A percentile compares a stretch with the other conserved stretches of the same genome.
Conservation (phyloP, 2,113 vertebrate genomes). For the Charina bottae region DNA sequence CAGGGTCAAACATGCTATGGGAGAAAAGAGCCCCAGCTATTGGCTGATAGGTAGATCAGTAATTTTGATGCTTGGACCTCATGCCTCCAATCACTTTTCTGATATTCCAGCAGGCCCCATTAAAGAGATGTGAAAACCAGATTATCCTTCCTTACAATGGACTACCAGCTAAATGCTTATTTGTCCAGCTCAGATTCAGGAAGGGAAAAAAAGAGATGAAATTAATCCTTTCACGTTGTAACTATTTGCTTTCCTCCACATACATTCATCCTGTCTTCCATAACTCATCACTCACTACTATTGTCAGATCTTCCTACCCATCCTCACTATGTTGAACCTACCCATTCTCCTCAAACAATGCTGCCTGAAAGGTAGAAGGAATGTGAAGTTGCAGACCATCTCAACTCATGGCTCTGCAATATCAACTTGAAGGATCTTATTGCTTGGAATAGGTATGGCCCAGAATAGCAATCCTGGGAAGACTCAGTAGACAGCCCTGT, state of each 20-base stretch:
- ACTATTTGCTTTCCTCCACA: not conserved
- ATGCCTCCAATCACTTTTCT: not conserved
- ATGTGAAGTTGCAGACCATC: not conserved
- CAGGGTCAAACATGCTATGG: not conserved
- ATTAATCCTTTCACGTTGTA: not conserved
- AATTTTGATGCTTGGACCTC: not conserved
- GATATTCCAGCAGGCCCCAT: not conserved
- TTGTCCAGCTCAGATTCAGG: not conserved
- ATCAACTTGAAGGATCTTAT: not conserved
- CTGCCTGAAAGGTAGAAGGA: not conserved
- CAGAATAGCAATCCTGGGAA: not conserved
- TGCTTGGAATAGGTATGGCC: not conserved
- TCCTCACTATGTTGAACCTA: not conserved
- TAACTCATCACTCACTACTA: not conserved
- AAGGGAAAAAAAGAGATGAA: not conserved
- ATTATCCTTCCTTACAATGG: not conserved
- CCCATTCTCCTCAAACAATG: not conserved
- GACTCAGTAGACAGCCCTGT: not conserved
- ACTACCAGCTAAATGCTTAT: constrained; percentile 10
- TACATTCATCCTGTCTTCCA: not conserved
- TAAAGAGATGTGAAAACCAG: not conserved
- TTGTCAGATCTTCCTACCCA: not conserved
- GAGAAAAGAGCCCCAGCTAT: not conserved
- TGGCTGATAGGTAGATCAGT: not conserved
- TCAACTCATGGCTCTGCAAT: not conserved